Conservation (phyloP, 2,797 vertebrate species). For the Typhlichthys subterraneus region DNA sequence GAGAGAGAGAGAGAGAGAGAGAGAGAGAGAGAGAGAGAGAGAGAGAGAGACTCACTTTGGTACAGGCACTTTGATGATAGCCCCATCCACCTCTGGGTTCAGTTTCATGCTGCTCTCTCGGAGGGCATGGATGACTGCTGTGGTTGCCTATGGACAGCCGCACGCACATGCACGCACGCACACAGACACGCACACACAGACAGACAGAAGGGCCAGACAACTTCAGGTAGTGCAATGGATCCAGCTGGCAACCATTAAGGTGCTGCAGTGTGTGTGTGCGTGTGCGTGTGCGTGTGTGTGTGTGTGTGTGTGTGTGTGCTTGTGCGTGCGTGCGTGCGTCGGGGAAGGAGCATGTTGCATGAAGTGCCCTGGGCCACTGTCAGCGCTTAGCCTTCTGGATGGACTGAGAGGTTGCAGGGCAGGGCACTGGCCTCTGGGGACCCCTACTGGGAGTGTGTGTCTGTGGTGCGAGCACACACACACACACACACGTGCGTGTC, state of each 20-base stretch:
- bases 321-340: constrained; percentile 32
- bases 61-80: constrained; percentile 90
- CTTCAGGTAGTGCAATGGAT: constrained; percentile 62
- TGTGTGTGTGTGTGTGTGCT: constrained; percentile 17
- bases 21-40: constrained; percentile 11
- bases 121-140: constrained; percentile 86
- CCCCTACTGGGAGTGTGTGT: constrained; percentile 56
- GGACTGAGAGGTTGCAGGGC: constrained; percentile 77
- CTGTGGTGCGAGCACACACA: constrained; percentile 34
- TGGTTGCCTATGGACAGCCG: constrained; percentile 84
- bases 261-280: constrained; percentile 34
- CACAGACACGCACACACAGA: constrained; percentile 13
- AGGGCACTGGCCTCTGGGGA: constrained; percentile 67
- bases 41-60: constrained; percentile 86
- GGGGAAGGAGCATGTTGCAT: constrained; percentile 50
- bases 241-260: constrained; percentile 74
- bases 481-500: neutral
- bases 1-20: constrained; percentile 17
- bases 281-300: constrained; percentile 12
- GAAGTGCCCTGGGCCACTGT: constrained; percentile 77
- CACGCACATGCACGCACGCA: constrained; percentile 42
- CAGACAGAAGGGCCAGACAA: constrained; percentile 29
- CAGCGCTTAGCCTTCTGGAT: constrained; percentile 65
- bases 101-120: constrained; percentile 95
- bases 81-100: constrained; percentile 94